Base-by-base conservation (phyloP, 2,113 vertebrate genomes). In the Crotalus helleri region DNA sequence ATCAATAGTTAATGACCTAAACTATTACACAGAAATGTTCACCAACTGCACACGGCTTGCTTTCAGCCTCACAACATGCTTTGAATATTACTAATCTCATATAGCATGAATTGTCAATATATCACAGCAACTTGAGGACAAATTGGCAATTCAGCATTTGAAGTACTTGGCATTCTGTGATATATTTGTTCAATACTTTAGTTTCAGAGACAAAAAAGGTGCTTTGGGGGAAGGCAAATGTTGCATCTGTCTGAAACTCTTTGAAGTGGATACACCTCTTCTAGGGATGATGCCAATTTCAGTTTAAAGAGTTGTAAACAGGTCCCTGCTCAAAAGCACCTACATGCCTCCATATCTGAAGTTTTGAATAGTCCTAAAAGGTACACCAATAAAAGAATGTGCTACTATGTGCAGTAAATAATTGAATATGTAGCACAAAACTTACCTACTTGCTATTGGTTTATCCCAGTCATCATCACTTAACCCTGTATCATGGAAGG, bases 381-480 rank as follows among this genome's bases (percentile, higher is more conserved):
- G 19, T 44, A 81, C 33, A 81, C 39, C 74, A 81, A 81, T 44
- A 81, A 21, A 81, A 44, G 17, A 81, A 44, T 5, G 15, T 39
- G 90, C 6, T 90, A 89, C 49, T 91, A n/a, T 5, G 24, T 61
- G 87, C 29, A 94, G 54, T 58, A 0, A 24, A 61, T 46, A 88
- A 81, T 69, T 23, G 6, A 85, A 46, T 54, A 58, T 2, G 4
- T 64, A 0, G 0, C 0, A 1, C 0, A 15, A 11, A 74, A 97
- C 98, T 97, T 95, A 99, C 99, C 98, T 98, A 95, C 98, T 98
- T 1, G 98, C 96, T 1, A 98, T 96, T 33, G 99, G 98, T 59
- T 97, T 98, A 92, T 99, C 99, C 99, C 99, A 99, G 19, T 99
- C 99, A 0, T 99, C 99, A 12, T 98, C 98, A 46, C 98, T 98